A percentile compares a stretch with the other conserved stretches of the same genome.
Evolutionary conservation across 1,140 invertebrate species (phyloP).

Genomic region (Bemisia tabaci): DNA sequence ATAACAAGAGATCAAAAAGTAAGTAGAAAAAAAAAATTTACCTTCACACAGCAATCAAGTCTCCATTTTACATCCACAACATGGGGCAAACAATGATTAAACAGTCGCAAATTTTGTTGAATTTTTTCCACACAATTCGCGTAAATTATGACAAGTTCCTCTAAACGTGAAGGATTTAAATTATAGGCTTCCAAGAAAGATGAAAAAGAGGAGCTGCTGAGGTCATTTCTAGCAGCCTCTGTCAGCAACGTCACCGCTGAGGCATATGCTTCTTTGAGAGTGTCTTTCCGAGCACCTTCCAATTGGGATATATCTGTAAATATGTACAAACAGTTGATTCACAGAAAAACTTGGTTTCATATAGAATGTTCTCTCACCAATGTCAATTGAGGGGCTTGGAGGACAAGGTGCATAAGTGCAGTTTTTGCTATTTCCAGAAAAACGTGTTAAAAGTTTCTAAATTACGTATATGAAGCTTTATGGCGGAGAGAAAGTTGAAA

Average conservation of each 20-base stretch:
- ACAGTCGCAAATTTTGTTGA: neutral
- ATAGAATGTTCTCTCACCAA: no score
- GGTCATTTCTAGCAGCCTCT: neutral
- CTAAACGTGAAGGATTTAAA: neutral
- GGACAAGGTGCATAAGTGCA: no score
- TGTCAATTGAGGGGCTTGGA: no score
- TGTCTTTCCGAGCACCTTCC: neutral
- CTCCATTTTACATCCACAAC: neutral
- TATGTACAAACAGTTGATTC: no score
- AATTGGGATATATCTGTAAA: neutral
- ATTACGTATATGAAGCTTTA: no score
- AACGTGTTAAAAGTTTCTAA: no score
- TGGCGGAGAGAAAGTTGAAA: no score
- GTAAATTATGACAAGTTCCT: neutral
- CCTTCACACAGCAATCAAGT: neutral
- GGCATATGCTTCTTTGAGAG: neutral
- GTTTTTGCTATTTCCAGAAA: no score
- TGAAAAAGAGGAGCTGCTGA: neutral
- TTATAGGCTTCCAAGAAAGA: neutral
- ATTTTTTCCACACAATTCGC: neutral
- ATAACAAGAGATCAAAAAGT: no score
- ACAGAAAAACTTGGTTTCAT: no score
- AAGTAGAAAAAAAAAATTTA: neutral
- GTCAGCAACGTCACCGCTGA: neutral
- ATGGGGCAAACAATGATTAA: neutral